Percentiles rank a stretch among this genome's conserved stretches.
These are phyloP conservation scores for Coptodon bakossiorum DNA, from an alignment of 2,113 vertebrate species.

Conservation along the genomic window DNA sequence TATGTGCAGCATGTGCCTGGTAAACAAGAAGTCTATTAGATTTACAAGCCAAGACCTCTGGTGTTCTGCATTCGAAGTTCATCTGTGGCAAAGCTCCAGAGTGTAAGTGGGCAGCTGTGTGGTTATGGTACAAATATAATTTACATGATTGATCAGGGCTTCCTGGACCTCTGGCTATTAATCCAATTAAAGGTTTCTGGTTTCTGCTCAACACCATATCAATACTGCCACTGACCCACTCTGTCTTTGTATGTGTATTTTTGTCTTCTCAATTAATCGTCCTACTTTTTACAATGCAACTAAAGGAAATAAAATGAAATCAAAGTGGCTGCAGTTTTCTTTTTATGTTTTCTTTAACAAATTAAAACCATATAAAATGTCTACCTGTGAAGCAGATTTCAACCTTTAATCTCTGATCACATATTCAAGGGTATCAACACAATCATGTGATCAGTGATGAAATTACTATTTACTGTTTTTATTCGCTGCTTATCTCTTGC, in stretches of 20 bases:
- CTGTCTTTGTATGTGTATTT: neutral
- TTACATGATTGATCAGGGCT: slow-evolving; percentile 15
- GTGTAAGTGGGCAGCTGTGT: neutral
- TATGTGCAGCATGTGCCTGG: neutral
- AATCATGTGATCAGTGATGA: neutral
- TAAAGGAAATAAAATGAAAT: neutral
- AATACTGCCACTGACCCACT: neutral
- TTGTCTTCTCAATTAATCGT: neutral
- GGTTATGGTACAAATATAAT: slow-evolving; percentile 17
- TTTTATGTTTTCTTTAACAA: neutral
- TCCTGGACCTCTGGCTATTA: slow-evolving; percentile 18
- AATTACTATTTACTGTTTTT: neutral
- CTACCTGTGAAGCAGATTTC: neutral
- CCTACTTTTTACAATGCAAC: neutral
- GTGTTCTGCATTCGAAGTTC: neutral
- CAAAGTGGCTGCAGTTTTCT: neutral
- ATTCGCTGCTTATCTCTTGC: neutral
- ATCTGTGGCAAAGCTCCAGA: neutral
- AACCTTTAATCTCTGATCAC: neutral
- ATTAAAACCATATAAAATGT: neutral
- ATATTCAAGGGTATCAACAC: neutral
- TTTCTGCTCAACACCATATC: neutral
- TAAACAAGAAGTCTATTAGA: neutral
- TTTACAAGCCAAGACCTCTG: neutral
- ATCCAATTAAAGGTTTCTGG: slow-evolving; percentile 49